Evolutionary conservation across 2,888 invertebrate genomes (phyloP), one percentile per base, ranked within the genome.

Genomic region (Entomobrya multifasciata): DNA sequence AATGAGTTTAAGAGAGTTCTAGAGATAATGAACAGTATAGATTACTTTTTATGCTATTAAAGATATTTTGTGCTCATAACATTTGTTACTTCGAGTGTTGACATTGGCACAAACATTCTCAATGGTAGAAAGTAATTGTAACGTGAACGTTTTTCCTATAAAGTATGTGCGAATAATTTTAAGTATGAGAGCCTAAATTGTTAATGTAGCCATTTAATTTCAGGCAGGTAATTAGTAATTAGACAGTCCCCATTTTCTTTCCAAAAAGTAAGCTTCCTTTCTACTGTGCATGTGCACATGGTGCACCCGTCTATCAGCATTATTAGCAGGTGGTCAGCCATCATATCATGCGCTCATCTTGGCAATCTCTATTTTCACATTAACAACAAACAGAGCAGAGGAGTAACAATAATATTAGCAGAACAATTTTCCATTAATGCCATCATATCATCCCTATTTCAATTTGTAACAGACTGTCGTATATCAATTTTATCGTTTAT

Each of bases 31-130:
- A 30, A n/a, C 55, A 70, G 36, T 8, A 36, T 4, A 36, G 27
- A 49, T 30, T 72, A 49, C 10, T 82, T 57, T 74, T 62, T 55
- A 27, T 49, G 52, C 15, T 52, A 72, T 49, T 49, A 15, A 10
- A 6, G 41, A 15, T 44, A 44, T 13, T 20, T 27, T 52, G n/a
- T n/a, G 27, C 17, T 70, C 13, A 70, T 70, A 13, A 30, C 41
- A 81, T 81, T 81, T 36, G 36, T 36, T n/a, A 25, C 47, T 44
- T 17, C 74, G 60, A 60, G 82, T 82, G 82, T 74, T 82, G 82
- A 82, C 82, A 82, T 81, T 82, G 82, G 74, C 60, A 22, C 30
- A 22, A 25, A 30, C 57, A 44, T 55, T 2, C 30, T 17, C 49
- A 22, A 82, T 72, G 74, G 55, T 25, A 25, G 20, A 57, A 27